Percentiles rank a stretch among this genome's conserved stretches.
These are phyloP conservation scores for Pollenia labialis DNA, from an alignment of 2,888 invertebrate species.

Conservation along the genomic window DNA sequence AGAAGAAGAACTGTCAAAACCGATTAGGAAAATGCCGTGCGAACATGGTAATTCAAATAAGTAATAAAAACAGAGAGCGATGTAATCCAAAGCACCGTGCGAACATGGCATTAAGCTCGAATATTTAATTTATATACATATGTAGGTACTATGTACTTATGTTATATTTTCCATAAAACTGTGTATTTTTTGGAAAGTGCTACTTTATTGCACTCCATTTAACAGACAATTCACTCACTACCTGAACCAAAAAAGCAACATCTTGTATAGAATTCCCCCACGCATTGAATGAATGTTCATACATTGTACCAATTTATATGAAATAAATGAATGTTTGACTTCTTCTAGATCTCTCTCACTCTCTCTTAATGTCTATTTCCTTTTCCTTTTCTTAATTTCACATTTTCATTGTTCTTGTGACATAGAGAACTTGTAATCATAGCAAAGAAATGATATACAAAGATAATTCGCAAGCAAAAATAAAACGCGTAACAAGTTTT, in stretches of 20 bases:
- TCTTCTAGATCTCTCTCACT: background rate
- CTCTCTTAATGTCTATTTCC: no score
- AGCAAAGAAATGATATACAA: constrained; percentile 28
- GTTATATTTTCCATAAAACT: no score
- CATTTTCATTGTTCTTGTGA: background rate
- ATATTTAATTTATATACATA: no score
- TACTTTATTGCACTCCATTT: no score
- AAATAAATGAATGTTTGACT: constrained; percentile 14
- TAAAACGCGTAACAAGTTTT: constrained; percentile 64
- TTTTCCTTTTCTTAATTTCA: background rate
- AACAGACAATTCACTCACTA: background rate
- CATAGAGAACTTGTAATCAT: constrained; percentile 13
- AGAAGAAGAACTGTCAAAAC: no score
- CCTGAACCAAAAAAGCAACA: background rate
- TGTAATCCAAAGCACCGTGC: no score
- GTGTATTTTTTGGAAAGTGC: no score
- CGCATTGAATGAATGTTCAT: background rate
- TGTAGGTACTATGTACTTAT: no score
- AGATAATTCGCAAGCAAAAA: background rate
- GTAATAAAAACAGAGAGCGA: no score
- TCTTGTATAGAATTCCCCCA: background rate
- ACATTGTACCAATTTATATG: background rate
- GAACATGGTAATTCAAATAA: no score
- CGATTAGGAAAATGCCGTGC: no score
- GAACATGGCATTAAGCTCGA: no score